Conservation (phyloP, 2,888 invertebrate species). For the Hypolimnas misippus region DNA sequence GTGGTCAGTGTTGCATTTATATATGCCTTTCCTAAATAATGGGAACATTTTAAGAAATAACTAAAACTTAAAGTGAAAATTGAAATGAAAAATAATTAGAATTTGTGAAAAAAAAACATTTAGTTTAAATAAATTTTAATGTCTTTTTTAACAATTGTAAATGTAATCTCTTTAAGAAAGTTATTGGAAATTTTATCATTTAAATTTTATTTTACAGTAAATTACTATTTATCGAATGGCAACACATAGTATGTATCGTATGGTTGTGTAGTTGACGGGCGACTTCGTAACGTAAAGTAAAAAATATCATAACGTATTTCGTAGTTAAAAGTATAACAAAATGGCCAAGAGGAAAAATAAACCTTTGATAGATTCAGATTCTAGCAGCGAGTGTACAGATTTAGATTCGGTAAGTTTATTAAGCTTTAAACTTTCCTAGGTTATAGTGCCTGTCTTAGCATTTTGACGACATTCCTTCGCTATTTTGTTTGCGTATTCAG, state of each 20-base stretch:
- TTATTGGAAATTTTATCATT: too few species aligned
- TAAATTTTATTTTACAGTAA: too few species aligned
- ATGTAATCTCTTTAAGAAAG: too few species aligned
- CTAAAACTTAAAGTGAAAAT: neutral
- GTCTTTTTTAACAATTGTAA: too few species aligned
- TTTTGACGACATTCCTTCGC: conserved; percentile 67
- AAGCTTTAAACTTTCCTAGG: conserved; percentile 54
- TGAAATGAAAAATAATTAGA: too few species aligned
- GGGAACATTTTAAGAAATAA: neutral
- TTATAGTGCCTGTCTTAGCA: conserved; percentile 56
- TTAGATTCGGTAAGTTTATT: conserved; percentile 90
- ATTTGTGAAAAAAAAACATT: too few species aligned
- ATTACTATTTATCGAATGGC: conserved; percentile 2
- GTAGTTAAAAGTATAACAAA: conserved; percentile 43
- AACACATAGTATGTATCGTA: conserved; percentile 20
- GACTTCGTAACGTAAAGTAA: conserved; percentile 46
- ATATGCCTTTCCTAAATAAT: neutral
- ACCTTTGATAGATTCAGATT: conserved; percentile 92
- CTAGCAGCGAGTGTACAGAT: conserved; percentile 92
- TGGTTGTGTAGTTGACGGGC: conserved; percentile 48
- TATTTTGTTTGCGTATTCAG: conserved; percentile 72
- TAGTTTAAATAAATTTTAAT: too few species aligned
- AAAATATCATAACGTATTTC: conserved; percentile 43
- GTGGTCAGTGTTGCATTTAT: neutral
- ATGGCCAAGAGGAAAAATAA: conserved; percentile 95